Evolutionary conservation across 2,797 vertebrate species (phyloP), one percentile per base, ranked within the genome.

Genomic region (Cyclura pinguis): DNA sequence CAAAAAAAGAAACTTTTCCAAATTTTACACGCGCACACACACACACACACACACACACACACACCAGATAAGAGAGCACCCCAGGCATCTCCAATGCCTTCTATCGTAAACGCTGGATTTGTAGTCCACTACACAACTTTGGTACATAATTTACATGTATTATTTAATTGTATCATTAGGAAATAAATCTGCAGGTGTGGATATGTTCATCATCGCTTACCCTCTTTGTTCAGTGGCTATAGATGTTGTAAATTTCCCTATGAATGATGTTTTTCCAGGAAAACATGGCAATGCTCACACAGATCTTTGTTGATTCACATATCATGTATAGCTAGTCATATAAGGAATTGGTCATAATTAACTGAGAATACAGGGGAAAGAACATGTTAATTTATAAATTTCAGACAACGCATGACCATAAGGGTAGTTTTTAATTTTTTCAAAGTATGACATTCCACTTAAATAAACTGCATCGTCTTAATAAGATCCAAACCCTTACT

Each of bases 401-500:
- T 57, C 80, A 81, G 12, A 59, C 3, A 89, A 67, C 18, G 64
- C 29, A 38, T 73, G 42, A 89, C 67, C 18, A 3, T 80, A 86
- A 55, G 47, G 50, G 50, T 84, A 42, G 50, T 83, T 90, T 93
- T 64, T 80, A 93, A 55, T 47, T 0, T 5, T 29, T 4, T 1
- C 32, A 35, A 52, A 86, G 57, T 32, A n/a, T 73, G 59, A 89
- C 55, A 14, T 86, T 88, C 27, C 88, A 81, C 1, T 88, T 88
- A 72, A 73, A 85, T 91, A 72, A 93, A 89, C 77, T 67, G 59
- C 18, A 78, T 77, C 14, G 10, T 82, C 18, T 13, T 8, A 89
- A 47, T 13, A 85, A 20, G 35, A 93, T 91, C 85, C 55, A 93
- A 90, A 85, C 10, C 32, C 47, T 87, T 84, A 55, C 7, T 89